Conservation (phyloP, 2,113 vertebrate species). For the Urocolius indicus region DNA sequence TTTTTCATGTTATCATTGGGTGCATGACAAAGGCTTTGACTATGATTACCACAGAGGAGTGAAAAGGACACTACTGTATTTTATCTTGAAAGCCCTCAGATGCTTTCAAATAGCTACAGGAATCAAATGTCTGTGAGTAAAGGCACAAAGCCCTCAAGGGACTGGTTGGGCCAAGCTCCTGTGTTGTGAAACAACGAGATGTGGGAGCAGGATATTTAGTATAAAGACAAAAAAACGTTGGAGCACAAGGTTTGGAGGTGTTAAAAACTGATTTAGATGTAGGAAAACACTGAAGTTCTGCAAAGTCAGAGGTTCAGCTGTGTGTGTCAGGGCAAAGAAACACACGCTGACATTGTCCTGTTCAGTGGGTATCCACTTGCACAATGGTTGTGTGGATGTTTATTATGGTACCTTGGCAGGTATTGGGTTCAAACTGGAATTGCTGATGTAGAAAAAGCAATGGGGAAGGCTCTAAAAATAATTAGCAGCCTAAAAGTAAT, state of each 20-base stretch:
- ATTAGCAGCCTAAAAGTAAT: background rate
- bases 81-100: conserved; percentile 45
- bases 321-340: background rate
- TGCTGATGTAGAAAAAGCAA: background rate
- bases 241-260: background rate
- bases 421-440: background rate
- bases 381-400: background rate
- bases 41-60: background rate
- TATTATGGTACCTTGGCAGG: background rate
- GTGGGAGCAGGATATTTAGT: background rate
- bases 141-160: conserved; percentile 7
- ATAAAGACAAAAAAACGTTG: background rate
- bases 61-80: conserved; percentile 16
- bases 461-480: background rate
- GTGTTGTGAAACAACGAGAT: background rate
- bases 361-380: background rate
- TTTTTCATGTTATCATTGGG: background rate
- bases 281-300: background rate
- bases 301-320: background rate
- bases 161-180: background rate
- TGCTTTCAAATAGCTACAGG: background rate
- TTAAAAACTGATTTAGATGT: background rate
- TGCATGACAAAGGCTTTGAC: conserved; percentile 10
- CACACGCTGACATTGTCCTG: background rate
- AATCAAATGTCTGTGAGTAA: conserved; percentile 4